A percentile compares a stretch with the other conserved stretches of the same genome.
phyloP scores from a whole-genome alignment of 1,140 invertebrate genomes.

The Nixonia krombeini region DNA sequence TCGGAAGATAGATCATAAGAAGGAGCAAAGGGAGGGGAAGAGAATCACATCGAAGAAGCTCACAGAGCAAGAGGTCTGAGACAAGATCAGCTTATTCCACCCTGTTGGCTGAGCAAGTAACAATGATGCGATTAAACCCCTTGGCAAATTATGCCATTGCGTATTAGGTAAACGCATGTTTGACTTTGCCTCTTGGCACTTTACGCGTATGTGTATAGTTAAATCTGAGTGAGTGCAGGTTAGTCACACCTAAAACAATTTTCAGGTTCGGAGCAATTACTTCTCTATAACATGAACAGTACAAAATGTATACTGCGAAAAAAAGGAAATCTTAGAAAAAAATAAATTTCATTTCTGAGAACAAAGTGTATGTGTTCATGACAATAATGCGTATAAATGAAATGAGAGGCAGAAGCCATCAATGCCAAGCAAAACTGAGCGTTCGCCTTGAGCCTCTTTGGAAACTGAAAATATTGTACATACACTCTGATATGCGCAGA shows the following conservation, averaged over 20 bases:
- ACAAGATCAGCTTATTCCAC: slow-evolving; percentile 70
- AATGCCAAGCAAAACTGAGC: no score
- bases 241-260: slow-evolving; percentile 1
- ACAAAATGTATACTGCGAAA: no score
- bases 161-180: slow-evolving; percentile 58
- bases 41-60: slow-evolving; percentile 33
- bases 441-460: no score
- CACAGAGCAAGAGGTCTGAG: slow-evolving; percentile 52
- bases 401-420: no score
- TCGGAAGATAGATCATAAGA: slow-evolving; percentile 19
- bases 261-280: no score
- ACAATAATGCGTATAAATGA: no score
- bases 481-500: no score
- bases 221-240: slow-evolving; percentile 36
- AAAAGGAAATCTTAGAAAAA: no score
- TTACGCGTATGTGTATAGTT: slow-evolving; percentile 47
- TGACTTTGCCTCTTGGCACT: slow-evolving; percentile 58
- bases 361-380: no score
- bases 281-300: no score
- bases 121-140: slow-evolving; percentile 68
- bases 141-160: slow-evolving; percentile 66
- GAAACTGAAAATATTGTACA: no score
- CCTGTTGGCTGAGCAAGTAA: slow-evolving; percentile 63
- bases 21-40: slow-evolving; percentile 21
- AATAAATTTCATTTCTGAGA: no score